phyloP scores from a whole-genome alignment of 2,113 vertebrate species.

The Chaenocephalus aceratus region DNA sequence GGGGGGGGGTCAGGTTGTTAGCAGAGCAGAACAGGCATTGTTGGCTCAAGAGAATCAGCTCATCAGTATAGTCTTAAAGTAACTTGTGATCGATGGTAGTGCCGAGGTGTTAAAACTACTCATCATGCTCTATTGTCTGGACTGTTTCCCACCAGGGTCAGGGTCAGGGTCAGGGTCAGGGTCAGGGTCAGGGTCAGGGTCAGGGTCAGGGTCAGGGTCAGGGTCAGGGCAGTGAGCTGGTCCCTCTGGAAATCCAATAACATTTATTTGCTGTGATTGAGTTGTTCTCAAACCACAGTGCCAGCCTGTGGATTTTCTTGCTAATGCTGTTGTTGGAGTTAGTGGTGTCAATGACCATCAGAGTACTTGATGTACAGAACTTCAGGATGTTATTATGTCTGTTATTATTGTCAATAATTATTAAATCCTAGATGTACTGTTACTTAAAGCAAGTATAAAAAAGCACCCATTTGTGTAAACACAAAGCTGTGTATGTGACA shows the following conservation, averaged over 20 bases:
- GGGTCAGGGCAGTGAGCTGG: not conserved
- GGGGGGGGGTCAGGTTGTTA: too few species aligned
- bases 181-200: not conserved
- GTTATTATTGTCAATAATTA: not conserved
- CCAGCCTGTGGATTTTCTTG: not conserved
- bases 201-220: not conserved
- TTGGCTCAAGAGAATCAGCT: too few species aligned
- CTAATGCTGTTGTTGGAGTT: not conserved
- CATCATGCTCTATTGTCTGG: not conserved
- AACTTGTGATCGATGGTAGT: too few species aligned
- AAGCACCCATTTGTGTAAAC: not conserved
- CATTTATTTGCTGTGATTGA: not conserved
- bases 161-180: not conserved
- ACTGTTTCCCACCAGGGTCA: not conserved
- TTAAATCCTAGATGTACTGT: not conserved
- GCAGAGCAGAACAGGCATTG: too few species aligned
- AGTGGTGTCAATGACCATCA: not conserved
- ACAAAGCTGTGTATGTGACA: not conserved
- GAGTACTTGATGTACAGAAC: not conserved
- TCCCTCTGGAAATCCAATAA: not conserved
- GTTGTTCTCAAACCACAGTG: not conserved
- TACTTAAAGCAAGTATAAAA: not conserved
- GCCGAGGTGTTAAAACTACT: not conserved
- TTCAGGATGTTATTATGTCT: not conserved
- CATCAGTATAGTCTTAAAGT: too few species aligned